Base-by-base conservation (phyloP, 2,113 vertebrate species). In the Jacana jacana region DNA sequence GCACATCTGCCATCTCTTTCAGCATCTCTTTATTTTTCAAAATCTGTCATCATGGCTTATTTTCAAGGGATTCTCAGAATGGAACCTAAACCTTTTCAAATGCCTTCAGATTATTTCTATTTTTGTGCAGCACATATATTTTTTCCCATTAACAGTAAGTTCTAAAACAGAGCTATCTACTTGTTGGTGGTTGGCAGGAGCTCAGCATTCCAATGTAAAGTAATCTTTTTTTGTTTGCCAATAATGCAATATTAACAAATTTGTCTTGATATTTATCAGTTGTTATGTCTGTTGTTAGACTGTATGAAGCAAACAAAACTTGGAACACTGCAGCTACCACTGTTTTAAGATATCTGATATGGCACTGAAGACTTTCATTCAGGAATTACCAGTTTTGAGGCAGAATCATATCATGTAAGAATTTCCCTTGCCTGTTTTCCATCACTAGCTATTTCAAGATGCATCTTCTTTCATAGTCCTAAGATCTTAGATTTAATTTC, bases 251-350 rank as follows among this genome's bases (percentile, higher is more conserved):
- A 95, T 90, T 97, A 97, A 96, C 60, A 94, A 95, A 91, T 94
- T 95, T 89, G 58, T 89, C 89, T 90, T 96, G 93, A 95, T 97
- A 93, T 93, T 66, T 97, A 89, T 97, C 92, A 96, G 85, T 93
- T 97, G 91, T 86, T 97, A 57, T 95, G 93, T 91, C 93, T 96
- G 82, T 95, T 96, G 79, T 92, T 93, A 87, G 51, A 85, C 40
- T 65, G 17, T 91, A 84, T 1, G 13, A 89, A 91, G 87, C 95
- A 94, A 93, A 93, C 77, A 96, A 91, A 86, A 80, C 69, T 81
- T 86, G 84, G 58, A 93, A 87, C n/a, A 63, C 35, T 66, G n/a
- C n/a, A 84, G 49, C 51, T 87, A 58, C 37, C 40, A 27, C 90
- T 93, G 66, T 95, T 96, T 95, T 72, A 68, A 85, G 76, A 93